Base-by-base conservation (phyloP, 1,140 invertebrate species). In the Procambarus virginalis region DNA sequence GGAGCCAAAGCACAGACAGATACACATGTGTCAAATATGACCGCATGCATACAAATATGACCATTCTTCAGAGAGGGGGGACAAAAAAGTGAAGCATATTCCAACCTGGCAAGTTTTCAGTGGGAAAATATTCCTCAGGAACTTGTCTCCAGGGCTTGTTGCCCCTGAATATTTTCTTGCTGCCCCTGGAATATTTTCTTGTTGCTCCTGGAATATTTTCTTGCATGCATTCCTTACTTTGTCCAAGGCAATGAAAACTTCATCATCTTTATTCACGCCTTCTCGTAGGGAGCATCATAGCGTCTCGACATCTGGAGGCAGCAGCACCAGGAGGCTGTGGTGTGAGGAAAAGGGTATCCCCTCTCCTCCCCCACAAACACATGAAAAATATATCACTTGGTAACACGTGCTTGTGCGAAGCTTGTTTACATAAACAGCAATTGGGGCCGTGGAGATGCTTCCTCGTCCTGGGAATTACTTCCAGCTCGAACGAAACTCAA, bases 401-500 rank as follows among this genome's bases (percentile, higher is more conserved):
- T 55, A 34, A 34, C 34, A 55, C 51, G 1, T 55, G 4, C 64
- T n/a, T 68, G 4, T 68, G 20, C 20, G 14, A 68, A 17, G 20
- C 64, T 5, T 12, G 64, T 10, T 5, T 68, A 17, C 12, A 68
- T n/a, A 68, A n/a, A 17, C 5, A 68, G 64, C 64, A 68, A 68
- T 68, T 17, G 10, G 64, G 64, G 20, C 20, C 14, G 17, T 2
- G 64, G 64, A 17, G 64, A 55, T 55, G 51, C 12, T 12, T 17
- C 14, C 10, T 5, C 5, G 64, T 1, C 17, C 64, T 17, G 12
- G 64, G 64, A 68, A 68, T 68, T 12, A 60, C 51, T 81, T 81
- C 79, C 51, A 81, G 51, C 51, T 9, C 22, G 79, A 81, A 46
- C 79, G 79, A 81, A 81, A 60, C 79, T 81, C 79, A 81, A 81